phyloP scores from a whole-genome alignment of 2,797 vertebrate species.

The Acanthurus tractus region DNA sequence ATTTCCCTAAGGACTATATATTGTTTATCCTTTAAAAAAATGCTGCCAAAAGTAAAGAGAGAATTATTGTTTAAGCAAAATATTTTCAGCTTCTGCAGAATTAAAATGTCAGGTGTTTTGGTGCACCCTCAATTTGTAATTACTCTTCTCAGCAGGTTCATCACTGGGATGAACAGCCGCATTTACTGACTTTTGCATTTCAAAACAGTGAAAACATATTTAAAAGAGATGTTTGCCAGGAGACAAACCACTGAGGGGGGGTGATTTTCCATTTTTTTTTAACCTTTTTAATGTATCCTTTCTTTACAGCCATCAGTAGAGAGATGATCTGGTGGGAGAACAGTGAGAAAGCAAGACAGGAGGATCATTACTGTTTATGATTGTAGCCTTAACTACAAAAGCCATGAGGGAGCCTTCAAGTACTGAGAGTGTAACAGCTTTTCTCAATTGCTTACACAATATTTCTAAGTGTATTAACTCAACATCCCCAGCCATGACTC shows the following conservation, averaged over 20 bases:
- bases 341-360: neutral
- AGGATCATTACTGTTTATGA: neutral
- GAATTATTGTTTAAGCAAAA: too few relatives aligned
- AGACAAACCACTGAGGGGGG: neutral
- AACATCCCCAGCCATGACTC: too few relatives aligned
- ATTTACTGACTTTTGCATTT: neutral
- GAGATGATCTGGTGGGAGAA: neutral
- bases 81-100: too few relatives aligned
- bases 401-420: too few relatives aligned
- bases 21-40: neutral
- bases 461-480: too few relatives aligned
- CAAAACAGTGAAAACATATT: too few relatives aligned
- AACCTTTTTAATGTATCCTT: neutral
- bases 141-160: too few relatives aligned
- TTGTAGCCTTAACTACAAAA: too few relatives aligned
- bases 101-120: neutral
- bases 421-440: too few relatives aligned
- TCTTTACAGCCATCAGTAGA: neutral
- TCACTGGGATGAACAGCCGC: too few relatives aligned
- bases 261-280: neutral
- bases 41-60: neutral
- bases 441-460: too few relatives aligned
- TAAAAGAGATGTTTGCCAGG: too few relatives aligned
- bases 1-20: neutral
- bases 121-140: neutral